These are phyloP conservation scores for Acholoe squamosa DNA, from an alignment of 2,888 invertebrate genomes.

Conservation along the genomic window DNA sequence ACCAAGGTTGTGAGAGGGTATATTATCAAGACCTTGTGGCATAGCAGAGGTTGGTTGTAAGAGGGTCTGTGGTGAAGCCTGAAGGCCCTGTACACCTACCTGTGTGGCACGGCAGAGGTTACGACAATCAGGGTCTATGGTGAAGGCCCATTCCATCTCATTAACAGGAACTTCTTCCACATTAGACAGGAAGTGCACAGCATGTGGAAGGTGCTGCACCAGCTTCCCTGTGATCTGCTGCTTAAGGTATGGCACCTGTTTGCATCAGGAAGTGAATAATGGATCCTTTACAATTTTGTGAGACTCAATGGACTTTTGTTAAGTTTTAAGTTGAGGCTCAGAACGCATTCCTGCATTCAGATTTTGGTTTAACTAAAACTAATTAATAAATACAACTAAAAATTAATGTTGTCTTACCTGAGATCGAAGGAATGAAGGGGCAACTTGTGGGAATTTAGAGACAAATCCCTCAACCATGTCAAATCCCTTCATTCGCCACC, in stretches of 20 bases:
- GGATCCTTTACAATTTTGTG: too few relatives aligned
- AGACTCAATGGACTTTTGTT: too few relatives aligned
- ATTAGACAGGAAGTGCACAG: constrained; percentile 53
- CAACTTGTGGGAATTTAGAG: constrained; percentile 21
- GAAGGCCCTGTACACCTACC: background rate
- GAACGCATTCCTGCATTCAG: too few relatives aligned
- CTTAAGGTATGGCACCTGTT: constrained; percentile 39
- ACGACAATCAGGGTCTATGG: constrained; percentile 23
- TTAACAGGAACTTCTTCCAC: constrained; percentile 50
- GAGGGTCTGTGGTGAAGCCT: constrained; percentile 24
- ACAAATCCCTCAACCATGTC: constrained; percentile 40
- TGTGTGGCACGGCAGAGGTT: constrained; percentile 47
- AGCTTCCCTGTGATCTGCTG: background rate
- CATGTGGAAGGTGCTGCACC: constrained; percentile 42
- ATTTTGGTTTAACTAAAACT: too few relatives aligned
- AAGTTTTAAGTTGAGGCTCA: too few relatives aligned
- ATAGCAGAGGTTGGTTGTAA: background rate
- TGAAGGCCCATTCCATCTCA: constrained; percentile 58
- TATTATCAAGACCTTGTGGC: background rate
- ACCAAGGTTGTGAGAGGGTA: too few relatives aligned
- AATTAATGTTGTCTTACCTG: background rate
- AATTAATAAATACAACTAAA: too few relatives aligned
- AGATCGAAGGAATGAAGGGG: constrained; percentile 40
- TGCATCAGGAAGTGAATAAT: background rate
- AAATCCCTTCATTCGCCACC: constrained; percentile 19